Evolutionary conservation across 1,140 invertebrate species (phyloP), one percentile per base, ranked within the genome.

Genomic region (Tetragonula clypearis): DNA sequence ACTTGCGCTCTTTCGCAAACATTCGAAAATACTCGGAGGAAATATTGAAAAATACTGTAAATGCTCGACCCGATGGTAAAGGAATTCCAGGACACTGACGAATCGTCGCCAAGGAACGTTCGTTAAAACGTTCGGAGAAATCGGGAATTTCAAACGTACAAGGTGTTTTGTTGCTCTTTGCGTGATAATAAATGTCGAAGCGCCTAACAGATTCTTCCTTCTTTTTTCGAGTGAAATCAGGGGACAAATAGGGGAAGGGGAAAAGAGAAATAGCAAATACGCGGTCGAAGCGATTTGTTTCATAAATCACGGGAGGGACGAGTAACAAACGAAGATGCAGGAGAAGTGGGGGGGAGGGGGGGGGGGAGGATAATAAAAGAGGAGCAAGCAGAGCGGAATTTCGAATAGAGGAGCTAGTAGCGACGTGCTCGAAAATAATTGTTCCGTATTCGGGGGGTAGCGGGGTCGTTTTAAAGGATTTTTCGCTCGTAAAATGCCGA

Each of bases 391-490:
- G 41, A 21, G 56, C 56, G 75, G 15, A 49, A 79, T 79, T 35
- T 79, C 14, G 76, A 60, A 58, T 66, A n/a, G 80, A 82, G 17
- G 21, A 30, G 56, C n/a, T 21, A 56, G 15, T 21, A 56, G 15
- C 30, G 23, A 35, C 21, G 19, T 65, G 26, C 72, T 76, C 80
- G 72, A 76, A 53, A 62, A 82, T 82, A 82, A 82, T 82, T 76
- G 80, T 82, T 35, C 41, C 26, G 23, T 21, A 8, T 0, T 49
- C 69, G 68, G 55, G 1, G 72, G 35, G 35, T 3, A 35, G 15
- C 9, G 72, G 21, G n/a, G 30, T 26, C 80, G 19, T 82, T 82
- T 74, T 30, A 53, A 75, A 65, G 72, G 80, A 76, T 82, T 65
- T 82, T 74, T 82, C 72, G 60, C 72, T 75, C 26, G 80, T 74